Evolutionary conservation across 2,888 invertebrate genomes (phyloP).

Genomic region (Hemistola chrysoprasaria): DNA sequence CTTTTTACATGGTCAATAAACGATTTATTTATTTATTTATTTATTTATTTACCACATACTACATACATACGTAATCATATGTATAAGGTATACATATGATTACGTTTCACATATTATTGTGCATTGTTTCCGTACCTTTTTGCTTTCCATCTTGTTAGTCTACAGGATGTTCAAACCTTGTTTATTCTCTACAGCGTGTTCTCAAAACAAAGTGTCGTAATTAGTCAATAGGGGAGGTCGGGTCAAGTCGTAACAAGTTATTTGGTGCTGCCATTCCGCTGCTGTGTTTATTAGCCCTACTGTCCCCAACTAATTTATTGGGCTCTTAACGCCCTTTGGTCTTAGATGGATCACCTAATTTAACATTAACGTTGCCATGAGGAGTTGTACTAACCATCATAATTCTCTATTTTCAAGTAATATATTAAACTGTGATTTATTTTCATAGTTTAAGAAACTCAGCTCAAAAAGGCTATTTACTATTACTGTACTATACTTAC

Average conservation of each 20-base stretch:
- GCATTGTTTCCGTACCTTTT: no score
- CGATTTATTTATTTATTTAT: no score
- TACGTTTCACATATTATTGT: no score
- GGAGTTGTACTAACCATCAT: slow-evolving; percentile 49
- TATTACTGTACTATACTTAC: no score
- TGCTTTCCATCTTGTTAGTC: no score
- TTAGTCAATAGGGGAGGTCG: slow-evolving; percentile 73
- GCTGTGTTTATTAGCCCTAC: slow-evolving; percentile 73
- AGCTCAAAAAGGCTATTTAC: no score
- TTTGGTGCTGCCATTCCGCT: slow-evolving; percentile 67
- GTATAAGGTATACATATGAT: no score
- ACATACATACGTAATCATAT: no score
- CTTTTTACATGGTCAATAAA: no score
- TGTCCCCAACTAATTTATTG: slow-evolving; percentile 80
- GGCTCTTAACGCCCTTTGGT: slow-evolving; percentile 70
- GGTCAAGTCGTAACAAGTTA: slow-evolving; percentile 69
- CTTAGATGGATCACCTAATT: slow-evolving; percentile 78
- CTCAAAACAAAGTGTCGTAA: slow-evolving; percentile 66
- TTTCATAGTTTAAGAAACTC: no score
- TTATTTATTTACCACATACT: no score
- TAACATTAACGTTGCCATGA: slow-evolving; percentile 67
- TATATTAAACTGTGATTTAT: no score
- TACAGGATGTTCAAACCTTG: slow-evolving; percentile 18
- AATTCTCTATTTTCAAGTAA: slow-evolving; percentile 40
- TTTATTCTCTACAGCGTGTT: slow-evolving; percentile 34